Evolutionary conservation across 2,113 vertebrate species (phyloP).

Genomic region (Periophthalmodon schlosseri): DNA sequence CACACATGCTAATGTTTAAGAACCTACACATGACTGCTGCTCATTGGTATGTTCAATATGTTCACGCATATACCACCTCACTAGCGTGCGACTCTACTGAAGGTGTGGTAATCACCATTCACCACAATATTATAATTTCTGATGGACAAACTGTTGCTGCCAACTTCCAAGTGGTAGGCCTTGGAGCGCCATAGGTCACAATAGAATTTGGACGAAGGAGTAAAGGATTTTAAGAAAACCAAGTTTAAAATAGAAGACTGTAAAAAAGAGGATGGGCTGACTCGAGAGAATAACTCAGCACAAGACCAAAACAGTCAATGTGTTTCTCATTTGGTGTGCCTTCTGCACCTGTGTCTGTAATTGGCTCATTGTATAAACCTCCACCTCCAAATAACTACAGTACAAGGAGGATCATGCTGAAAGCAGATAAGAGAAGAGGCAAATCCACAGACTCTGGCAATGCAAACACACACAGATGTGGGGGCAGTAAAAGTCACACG

Average conservation of each 20-base stretch:
- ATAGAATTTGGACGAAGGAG: constrained; percentile 34
- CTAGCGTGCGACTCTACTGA: constrained; percentile 4
- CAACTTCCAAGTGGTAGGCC: constrained; percentile 50
- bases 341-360: constrained; percentile 21
- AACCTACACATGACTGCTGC: background rate
- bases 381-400: constrained; percentile 56
- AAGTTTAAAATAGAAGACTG: constrained; percentile 31
- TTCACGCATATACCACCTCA: constrained; percentile 19
- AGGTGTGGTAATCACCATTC: constrained; percentile 11
- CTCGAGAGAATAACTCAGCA: constrained; percentile 44
- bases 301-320: constrained; percentile 50
- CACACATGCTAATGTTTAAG: constrained; percentile 19
- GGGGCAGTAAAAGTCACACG: constrained; percentile 19
- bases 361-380: constrained; percentile 23
- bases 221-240: constrained; percentile 30
- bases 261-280: background rate
- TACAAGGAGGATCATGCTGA: constrained; percentile 61
- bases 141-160: constrained; percentile 41
- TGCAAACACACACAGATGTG: constrained; percentile 35
- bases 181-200: constrained; percentile 42
- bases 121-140: constrained; percentile 9
- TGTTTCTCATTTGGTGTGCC: constrained; percentile 63
- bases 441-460: constrained; percentile 44
- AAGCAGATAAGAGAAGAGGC: constrained; percentile 50
- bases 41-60: constrained; percentile 21